Percentiles rank a stretch among this genome's conserved stretches.
These are phyloP conservation scores for Myotis lucifugus DNA, from an alignment of 2,113 vertebrate genomes.

Conservation along the genomic window DNA sequence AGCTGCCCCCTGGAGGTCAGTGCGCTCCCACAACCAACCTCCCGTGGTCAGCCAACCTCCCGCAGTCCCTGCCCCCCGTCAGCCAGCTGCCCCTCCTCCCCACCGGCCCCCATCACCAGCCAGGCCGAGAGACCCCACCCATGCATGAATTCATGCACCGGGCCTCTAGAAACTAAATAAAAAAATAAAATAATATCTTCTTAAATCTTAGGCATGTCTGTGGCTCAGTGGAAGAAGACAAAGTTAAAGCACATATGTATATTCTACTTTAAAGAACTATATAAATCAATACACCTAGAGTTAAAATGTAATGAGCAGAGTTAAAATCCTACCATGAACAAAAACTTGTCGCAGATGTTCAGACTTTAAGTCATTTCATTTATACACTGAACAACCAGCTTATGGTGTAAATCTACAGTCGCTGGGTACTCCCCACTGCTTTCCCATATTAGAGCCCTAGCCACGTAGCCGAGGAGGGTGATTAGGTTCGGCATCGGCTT, in stretches of 20 bases:
- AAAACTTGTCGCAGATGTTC: neutral
- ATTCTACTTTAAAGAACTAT: neutral
- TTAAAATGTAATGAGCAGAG: neutral
- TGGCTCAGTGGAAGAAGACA: neutral
- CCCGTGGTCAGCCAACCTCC: too few relatives aligned
- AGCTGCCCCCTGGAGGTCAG: too few relatives aligned
- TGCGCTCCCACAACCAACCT: too few relatives aligned
- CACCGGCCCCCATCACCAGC: too few relatives aligned
- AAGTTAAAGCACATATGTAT: neutral
- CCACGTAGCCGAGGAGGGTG: neutral
- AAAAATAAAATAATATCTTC: neutral
- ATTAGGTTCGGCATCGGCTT: slow-evolving; percentile 21
- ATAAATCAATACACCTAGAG: neutral
- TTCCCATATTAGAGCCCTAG: neutral
- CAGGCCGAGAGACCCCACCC: too few relatives aligned
- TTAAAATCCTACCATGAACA: neutral
- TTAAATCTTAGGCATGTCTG: neutral
- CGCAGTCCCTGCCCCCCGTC: fast-evolving
- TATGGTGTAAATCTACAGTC: neutral
- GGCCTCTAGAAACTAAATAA: too few relatives aligned
- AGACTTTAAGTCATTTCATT: neutral
- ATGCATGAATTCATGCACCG: fast-evolving
- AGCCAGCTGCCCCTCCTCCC: too few relatives aligned
- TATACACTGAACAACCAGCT: neutral
- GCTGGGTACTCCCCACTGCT: neutral